Evolutionary conservation across 2,888 invertebrate genomes (phyloP), one percentile per base, ranked within the genome.

Genomic region (Actias luna): DNA sequence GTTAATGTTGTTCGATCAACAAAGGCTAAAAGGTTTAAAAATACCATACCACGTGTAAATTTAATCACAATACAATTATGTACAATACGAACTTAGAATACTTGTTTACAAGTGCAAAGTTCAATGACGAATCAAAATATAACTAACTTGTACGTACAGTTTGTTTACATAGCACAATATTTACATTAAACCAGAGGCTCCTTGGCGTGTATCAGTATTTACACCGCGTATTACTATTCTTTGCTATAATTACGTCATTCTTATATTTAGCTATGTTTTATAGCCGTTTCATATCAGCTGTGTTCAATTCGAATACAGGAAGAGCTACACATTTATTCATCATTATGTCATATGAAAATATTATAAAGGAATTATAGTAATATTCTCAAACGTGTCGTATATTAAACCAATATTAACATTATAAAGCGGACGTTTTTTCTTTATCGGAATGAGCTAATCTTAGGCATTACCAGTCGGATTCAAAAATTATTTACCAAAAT

Each of bases 181-280:
- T 46, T 46, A 50, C 46, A 61, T 46, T 58, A 27, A 58, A 39
- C 35, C 55, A 29, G 16, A 55, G 29, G 16, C 59, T 65, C 63
- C 63, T 65, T 61, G 59, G 46, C 50, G 46, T 58, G 57, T 39
- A 36, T 61, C 27, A 62, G 33, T 63, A 55, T 59, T 65, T 62
- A 59, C 61, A 65, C 29, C 29, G 33, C 39, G 31, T 16, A 31
- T 58, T 22, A 25, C 22, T 58, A 58, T 42, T 36, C 27, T 62
- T 57, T 31, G 39, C 25, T n/a, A 14, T 61, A 29, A 25, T 62
- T 29, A 62, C 57, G 27, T 62, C 58, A 58, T 39, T 22, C 14
- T 16, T 42, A 31, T 22, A 59, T 29, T 29, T 31, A 55, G 25
- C 46, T 46, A 22, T n/a, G n/a, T n/a, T n/a, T n/a, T n/a, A n/a